Evolutionary conservation across 2,888 invertebrate species (phyloP).

Genomic region (Agonopterix arenella): DNA sequence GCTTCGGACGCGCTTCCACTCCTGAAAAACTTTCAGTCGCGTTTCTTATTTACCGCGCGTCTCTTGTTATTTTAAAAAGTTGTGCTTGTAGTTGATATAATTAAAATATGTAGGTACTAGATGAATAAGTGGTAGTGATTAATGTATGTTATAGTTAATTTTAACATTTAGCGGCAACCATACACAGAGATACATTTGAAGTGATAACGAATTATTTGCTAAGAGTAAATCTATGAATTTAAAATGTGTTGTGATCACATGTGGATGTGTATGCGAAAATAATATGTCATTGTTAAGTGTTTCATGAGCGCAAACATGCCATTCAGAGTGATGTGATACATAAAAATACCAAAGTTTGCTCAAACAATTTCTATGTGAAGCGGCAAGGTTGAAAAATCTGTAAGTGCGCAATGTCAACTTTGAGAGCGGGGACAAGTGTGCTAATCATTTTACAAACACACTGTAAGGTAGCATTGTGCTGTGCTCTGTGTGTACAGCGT

Average conservation of each 20-base stretch:
- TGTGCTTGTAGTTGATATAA: too few species aligned
- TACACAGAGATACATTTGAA: background rate
- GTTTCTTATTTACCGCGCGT: too few species aligned
- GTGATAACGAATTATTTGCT: slow-evolving; percentile 12
- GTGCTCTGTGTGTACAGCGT: slow-evolving; percentile 49
- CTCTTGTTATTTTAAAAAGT: too few species aligned
- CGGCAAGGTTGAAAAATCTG: slow-evolving; percentile 59
- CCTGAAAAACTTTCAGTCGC: slow-evolving; percentile 30
- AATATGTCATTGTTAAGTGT: slow-evolving; percentile 21
- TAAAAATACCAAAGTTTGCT: slow-evolving; percentile 42
- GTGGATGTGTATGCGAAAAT: slow-evolving; percentile 13
- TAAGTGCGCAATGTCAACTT: slow-evolving; percentile 71
- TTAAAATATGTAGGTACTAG: too few species aligned
- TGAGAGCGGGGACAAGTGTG: slow-evolving; percentile 56
- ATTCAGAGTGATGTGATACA: slow-evolving; percentile 34
- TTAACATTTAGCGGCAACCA: too few species aligned
- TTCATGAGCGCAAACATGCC: slow-evolving; percentile 24
- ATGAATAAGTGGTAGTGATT: too few species aligned
- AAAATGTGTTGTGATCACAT: slow-evolving; percentile 19
- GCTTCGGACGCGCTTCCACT: slow-evolving; percentile 20
- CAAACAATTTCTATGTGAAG: slow-evolving; percentile 46
- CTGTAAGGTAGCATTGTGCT: slow-evolving; percentile 49
- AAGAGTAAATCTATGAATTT: slow-evolving; percentile 6
- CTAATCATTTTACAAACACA: slow-evolving; percentile 68
- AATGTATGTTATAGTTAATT: too few species aligned